Base-by-base conservation (phyloP, 2,888 invertebrate species). In the Tineola bisselliella region DNA sequence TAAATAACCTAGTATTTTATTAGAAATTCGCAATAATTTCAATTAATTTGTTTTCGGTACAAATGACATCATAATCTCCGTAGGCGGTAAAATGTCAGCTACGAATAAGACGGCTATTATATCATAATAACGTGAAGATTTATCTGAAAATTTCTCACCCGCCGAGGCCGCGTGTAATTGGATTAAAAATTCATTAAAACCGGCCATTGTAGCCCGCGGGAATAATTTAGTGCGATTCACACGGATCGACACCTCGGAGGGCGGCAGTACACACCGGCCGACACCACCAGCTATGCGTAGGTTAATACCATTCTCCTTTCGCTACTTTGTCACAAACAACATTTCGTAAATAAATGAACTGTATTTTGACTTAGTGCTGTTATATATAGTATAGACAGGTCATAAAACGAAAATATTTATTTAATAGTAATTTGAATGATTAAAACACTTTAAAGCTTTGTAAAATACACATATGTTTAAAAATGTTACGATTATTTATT, bases 121-220 rank as follows among this genome's bases (percentile, higher is more conserved):
- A 75, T 74, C 70, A 70, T 76, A 77, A 74, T 69, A 70, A 65
- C 69, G 69, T 73, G 73, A 79, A 78, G 80, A 81, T 82, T 82
- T 81, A 81, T 79, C 74, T 74, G 73, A 72, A 72, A 78, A 81
- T 82, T 83, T 81, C 66, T 80, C 81, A 79, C 81, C 75, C 74
- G 76, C 77, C 77, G 70, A 70, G 71, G 72, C 63, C 73, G 74
- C 74, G 70, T 76, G 79, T 83, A 84, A 88, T 84, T 84, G 79
- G 80, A 86, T 88, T 87, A 87, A 87, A 87, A 87, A 88, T 88
- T 86, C 87, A 88, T 86, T 81, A 80, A 66, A 79, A 76, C 77
- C 76, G 76, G 73, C 82, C 79, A 72, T 77, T 73, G 73, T 70
- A 72, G 75, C 79, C 78, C 71, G 66, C 70, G 83, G 84, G 87